Evolutionary conservation across 2,797 vertebrate genomes (phyloP).

Genomic region (Uromys caudimaculatus): DNA sequence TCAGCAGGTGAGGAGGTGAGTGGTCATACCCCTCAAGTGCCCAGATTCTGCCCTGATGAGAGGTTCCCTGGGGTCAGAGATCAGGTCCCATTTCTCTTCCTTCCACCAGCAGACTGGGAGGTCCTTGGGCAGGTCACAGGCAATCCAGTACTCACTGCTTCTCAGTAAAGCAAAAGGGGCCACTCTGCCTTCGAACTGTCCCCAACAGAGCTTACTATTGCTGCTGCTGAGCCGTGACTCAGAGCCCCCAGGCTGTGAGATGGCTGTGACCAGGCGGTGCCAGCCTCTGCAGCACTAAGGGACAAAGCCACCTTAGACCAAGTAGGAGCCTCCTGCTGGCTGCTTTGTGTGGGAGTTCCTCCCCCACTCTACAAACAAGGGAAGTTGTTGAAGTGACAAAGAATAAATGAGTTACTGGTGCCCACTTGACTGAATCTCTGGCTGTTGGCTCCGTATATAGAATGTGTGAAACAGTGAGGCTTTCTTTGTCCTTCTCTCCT

Average conservation of each 20-base stretch:
- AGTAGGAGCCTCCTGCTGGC: neutral
- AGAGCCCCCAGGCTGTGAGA: neutral
- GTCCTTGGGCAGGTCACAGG: neutral
- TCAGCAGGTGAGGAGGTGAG: neutral
- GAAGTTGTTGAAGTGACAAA: neutral
- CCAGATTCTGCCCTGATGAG: neutral
- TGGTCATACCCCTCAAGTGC: accelerated
- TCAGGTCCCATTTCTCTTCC: too few relatives aligned
- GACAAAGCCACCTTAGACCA: slow-evolving; percentile 60
- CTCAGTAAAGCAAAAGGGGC: neutral
- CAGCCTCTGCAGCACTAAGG: neutral
- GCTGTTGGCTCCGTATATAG: neutral
- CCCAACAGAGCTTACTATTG: neutral
- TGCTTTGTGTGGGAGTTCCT: neutral
- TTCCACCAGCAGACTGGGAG: too few relatives aligned
- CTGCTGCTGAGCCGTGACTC: neutral
- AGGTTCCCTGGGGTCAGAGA: neutral
- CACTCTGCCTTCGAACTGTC: neutral
- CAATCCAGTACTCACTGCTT: neutral
- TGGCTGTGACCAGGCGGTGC: neutral
- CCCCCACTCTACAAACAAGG: neutral
- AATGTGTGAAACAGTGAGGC: neutral
- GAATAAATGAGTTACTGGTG: neutral
- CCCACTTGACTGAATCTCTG: neutral
- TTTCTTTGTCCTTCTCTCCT: neutral